Base-by-base conservation (phyloP, 1,140 invertebrate species). In the Pseudobourletiella spinata region DNA sequence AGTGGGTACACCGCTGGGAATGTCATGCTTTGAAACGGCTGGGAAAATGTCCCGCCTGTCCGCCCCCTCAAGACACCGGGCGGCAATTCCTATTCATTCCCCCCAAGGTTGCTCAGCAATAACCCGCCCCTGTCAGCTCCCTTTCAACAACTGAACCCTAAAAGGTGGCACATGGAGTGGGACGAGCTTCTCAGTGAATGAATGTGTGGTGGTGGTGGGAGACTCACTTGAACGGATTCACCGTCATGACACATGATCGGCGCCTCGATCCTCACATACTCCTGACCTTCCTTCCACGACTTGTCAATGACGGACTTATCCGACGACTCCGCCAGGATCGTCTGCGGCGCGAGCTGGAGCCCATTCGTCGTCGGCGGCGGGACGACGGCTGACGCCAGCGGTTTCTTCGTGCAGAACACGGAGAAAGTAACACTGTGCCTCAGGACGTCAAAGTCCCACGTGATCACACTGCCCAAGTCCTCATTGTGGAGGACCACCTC, bases 381-480 rank as follows among this genome's bases (percentile, higher is more conserved):
- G n/a, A n/a, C n/a, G n/a, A n/a, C n/a, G 42, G 71, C 46, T 16
- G 71, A 55, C 4, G 69, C 67, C 11, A 68, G 63, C 8, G 66
- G 54, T 22, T 73, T 71, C 20, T 74, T 73, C 14, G 71, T 67
- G n/a, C 65, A 65, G 57, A 65, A 65, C n/a, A 70, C 48, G 2
- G 67, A 57, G 61, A 68, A 70, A 28, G 52, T 64, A 1, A 68
- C 60, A 22, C 32, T 44, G 30, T 69, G 60, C 48, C 91, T 84
- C 75, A 95, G 82, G 8, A 96, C 88, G 78, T 97, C 94, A 81
- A 96, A 96, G 76, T 96, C 94, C 93, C 93, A 97, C 18, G 92
- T 96, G 15, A 97, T 82, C 56, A 96, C 91, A 73, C 87, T 88
- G 54, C 91, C 88, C 42, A 84, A 83, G 75, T 94, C 89, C 43